These are phyloP conservation scores for Scomber japonicus DNA, from an alignment of 2,113 vertebrate species.

Conservation along the genomic window DNA sequence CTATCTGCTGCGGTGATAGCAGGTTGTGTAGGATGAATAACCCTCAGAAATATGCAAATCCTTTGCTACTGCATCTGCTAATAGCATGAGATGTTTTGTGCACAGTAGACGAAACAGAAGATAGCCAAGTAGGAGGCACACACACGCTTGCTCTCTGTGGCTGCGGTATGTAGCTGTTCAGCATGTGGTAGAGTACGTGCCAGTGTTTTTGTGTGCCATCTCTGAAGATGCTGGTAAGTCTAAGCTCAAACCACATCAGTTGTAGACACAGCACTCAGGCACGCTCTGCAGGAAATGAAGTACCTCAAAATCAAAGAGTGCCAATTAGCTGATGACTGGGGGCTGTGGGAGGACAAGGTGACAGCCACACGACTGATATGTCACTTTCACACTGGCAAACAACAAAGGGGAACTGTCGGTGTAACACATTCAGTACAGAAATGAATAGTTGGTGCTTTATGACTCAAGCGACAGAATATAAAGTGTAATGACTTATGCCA, in stretches of 20 bases:
- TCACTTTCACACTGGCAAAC: constrained; percentile 4
- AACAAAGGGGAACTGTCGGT: neutral
- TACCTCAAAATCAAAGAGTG: constrained; percentile 16
- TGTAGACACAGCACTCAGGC: neutral
- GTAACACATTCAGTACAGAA: too few species aligned
- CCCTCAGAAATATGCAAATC: neutral
- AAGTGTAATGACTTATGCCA: too few species aligned
- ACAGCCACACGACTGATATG: constrained; percentile 18
- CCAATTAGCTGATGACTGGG: constrained; percentile 18
- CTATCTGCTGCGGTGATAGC: neutral
- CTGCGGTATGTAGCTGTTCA: neutral
- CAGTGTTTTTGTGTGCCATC: constrained; percentile 23
- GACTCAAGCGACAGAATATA: too few species aligned
- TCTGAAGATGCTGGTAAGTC: neutral
- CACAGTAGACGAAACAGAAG: constrained; percentile 16
- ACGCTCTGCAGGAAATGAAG: constrained; percentile 39
- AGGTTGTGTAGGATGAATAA: neutral
- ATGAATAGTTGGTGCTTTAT: too few species aligned
- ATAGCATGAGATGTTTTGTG: neutral
- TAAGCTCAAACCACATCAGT: constrained; percentile 46
- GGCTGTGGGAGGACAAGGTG: neutral
- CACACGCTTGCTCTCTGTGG: constrained; percentile 8
- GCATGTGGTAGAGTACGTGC: neutral
- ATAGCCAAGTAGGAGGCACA: neutral
- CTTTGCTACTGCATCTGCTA: neutral